Evolutionary conservation across 2,888 invertebrate species (phyloP).

Genomic region (Adelognathus sp.): DNA sequence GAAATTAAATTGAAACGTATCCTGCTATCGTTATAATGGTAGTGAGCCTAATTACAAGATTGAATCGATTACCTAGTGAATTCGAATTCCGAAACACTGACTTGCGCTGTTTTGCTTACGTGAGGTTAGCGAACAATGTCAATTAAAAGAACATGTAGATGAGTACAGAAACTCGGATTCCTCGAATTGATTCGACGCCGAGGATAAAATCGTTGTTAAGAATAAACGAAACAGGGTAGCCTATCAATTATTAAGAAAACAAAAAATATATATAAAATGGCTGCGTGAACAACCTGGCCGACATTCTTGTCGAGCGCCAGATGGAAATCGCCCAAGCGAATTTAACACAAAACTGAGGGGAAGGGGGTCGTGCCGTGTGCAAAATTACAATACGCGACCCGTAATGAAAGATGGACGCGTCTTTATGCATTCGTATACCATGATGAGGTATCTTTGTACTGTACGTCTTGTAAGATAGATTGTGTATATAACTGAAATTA

Average conservation of each 20-base stretch:
- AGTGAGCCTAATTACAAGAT: slow-evolving; percentile 11
- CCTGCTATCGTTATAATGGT: background rate
- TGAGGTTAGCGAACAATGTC: background rate
- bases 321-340: slow-evolving; percentile 36
- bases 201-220: slow-evolving; percentile 72
- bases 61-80: slow-evolving; percentile 19
- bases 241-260: slow-evolving; percentile 78
- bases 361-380: slow-evolving; percentile 6
- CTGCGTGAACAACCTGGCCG: slow-evolving; percentile 50
- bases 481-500: slow-evolving; percentile 80
- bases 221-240: slow-evolving; percentile 80
- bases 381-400: slow-evolving; percentile 12
- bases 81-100: slow-evolving; percentile 1
- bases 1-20: background rate
- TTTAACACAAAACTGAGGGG: background rate
- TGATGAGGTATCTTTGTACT: slow-evolving; percentile 71
- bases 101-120: slow-evolving; percentile 1
- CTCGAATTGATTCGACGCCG: slow-evolving; percentile 54
- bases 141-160: background rate
- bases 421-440: slow-evolving; percentile 61
- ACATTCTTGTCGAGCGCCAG: slow-evolving; percentile 37
- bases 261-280: slow-evolving; percentile 59
- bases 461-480: slow-evolving; percentile 78
- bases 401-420: slow-evolving; percentile 24
- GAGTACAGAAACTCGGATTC: slow-evolving; percentile 38